Percentiles rank a stretch among this genome's conserved stretches.
Evolutionary conservation across 2,888 invertebrate genomes (phyloP).

Genomic region (Drosophila kuntzei): DNA sequence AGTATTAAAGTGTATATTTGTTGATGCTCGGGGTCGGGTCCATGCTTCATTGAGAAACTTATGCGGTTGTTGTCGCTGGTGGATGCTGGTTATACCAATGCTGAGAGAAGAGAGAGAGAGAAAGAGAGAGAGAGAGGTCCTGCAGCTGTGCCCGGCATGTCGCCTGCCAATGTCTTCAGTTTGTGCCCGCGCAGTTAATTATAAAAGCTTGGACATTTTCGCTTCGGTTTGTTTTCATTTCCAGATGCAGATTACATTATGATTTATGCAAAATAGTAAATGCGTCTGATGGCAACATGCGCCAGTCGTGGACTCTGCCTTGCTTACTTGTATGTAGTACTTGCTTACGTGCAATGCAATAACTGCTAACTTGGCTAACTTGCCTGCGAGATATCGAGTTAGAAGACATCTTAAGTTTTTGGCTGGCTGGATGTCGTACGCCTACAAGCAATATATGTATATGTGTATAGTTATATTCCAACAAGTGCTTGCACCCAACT

Average conservation of each 20-base stretch:
- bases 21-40: constrained; percentile 58
- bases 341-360: constrained; percentile 16
- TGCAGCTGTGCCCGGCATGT: constrained; percentile 77
- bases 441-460: constrained; percentile 31
- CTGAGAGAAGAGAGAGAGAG: constrained; percentile 21
- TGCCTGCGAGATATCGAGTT: constrained; percentile 15
- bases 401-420: constrained; percentile 32
- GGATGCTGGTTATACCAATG: constrained; percentile 48
- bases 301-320: constrained; percentile 40
- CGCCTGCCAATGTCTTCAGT: constrained; percentile 81
- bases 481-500: constrained; percentile 35
- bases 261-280: constrained; percentile 85
- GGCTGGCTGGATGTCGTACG: constrained; percentile 16
- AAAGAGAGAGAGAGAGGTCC: constrained; percentile 53
- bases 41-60: constrained; percentile 82
- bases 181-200: constrained; percentile 84
- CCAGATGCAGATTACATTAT: constrained; percentile 86
- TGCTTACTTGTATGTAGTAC: constrained; percentile 14
- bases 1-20: constrained; percentile 47
- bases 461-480: constrained; percentile 1
- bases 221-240: constrained; percentile 80
- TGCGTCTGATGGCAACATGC: constrained; percentile 84
- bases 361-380: constrained; percentile 19
- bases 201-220: constrained; percentile 85
- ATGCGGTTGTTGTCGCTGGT: constrained; percentile 65